phyloP scores from a whole-genome alignment of 1,140 invertebrate genomes.

The Cyphomyrmex costatus region DNA sequence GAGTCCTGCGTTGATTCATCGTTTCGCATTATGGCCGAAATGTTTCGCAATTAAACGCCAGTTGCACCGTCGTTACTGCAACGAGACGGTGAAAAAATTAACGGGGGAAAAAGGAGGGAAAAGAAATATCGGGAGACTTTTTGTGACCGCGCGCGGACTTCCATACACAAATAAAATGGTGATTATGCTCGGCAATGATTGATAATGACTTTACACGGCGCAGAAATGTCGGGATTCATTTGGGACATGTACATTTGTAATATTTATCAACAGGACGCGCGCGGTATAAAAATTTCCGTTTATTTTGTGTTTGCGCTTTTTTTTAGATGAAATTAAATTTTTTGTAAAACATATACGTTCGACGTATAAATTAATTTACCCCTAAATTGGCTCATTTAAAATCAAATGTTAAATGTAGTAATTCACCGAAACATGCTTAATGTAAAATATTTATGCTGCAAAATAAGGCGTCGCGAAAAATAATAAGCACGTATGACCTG shows the following conservation, averaged over 20 bases:
- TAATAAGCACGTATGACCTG: background rate
- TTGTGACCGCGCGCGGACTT: background rate
- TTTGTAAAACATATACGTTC: background rate
- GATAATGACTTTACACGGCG: conserved; percentile 63
- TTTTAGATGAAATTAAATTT: background rate
- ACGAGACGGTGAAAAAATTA: conserved; percentile 61
- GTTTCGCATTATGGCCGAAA: conserved; percentile 71
- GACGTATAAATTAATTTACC: background rate
- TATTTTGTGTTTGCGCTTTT: background rate
- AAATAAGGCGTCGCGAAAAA: conserved; percentile 1
- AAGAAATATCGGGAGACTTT: conserved; percentile 34
- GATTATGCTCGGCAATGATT: conserved; percentile 57
- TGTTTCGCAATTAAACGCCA: conserved; percentile 76
- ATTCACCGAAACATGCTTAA: background rate
- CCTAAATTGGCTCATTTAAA: background rate
- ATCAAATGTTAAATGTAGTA: background rate
- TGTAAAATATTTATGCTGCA: background rate
- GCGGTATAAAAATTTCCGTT: background rate
- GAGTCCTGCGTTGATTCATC: conserved; percentile 73
- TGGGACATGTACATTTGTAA: background rate
- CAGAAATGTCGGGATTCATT: conserved; percentile 10
- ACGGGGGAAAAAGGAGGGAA: background rate
- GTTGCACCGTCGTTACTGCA: conserved; percentile 60
- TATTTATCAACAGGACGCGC: background rate
- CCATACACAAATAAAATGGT: conserved; percentile 24